These are phyloP conservation scores for Phataginus tetradactyla DNA, from an alignment of 2,797 vertebrate genomes.

Conservation along the genomic window DNA sequence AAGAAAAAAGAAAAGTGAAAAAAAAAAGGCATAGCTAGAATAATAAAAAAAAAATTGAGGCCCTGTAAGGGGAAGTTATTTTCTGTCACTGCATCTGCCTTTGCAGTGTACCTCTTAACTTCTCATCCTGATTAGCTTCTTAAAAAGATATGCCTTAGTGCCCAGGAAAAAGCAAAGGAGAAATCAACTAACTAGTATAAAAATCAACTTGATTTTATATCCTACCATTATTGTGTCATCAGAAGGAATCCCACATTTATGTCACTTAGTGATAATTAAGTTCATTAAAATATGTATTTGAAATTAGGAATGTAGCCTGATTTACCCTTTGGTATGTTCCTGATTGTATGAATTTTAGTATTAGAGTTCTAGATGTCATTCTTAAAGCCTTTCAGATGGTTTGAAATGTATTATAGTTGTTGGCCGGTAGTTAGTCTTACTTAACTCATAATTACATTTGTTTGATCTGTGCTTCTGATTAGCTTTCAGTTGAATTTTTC, in stretches of 20 bases:
- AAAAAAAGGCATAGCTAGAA: background rate
- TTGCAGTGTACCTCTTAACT: constrained; percentile 2
- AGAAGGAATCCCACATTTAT: constrained; percentile 14
- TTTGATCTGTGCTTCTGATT: background rate
- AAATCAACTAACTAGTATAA: constrained; percentile 21
- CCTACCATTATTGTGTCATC: background rate
- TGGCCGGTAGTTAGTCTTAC: background rate
- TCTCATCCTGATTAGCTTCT: background rate
- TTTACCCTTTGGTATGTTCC: background rate
- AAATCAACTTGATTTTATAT: background rate
- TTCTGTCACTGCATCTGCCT: background rate
- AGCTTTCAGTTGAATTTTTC: constrained; percentile 20
- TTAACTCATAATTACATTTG: constrained; percentile 43
- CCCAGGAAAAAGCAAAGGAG: background rate
- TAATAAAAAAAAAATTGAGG: background rate
- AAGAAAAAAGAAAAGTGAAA: no score
- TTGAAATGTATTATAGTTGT: background rate
- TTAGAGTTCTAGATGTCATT: background rate
- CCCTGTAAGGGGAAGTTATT: background rate
- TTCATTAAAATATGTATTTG: constrained; percentile 45
- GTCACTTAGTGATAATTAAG: constrained; percentile 40
- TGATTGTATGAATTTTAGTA: constrained; percentile 28
- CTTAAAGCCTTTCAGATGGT: background rate
- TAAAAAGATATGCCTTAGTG: background rate
- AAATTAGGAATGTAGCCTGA: constrained; percentile 25